Base-by-base conservation (phyloP, 2,797 vertebrate species). In the Pseudocheirus occidentalis region DNA sequence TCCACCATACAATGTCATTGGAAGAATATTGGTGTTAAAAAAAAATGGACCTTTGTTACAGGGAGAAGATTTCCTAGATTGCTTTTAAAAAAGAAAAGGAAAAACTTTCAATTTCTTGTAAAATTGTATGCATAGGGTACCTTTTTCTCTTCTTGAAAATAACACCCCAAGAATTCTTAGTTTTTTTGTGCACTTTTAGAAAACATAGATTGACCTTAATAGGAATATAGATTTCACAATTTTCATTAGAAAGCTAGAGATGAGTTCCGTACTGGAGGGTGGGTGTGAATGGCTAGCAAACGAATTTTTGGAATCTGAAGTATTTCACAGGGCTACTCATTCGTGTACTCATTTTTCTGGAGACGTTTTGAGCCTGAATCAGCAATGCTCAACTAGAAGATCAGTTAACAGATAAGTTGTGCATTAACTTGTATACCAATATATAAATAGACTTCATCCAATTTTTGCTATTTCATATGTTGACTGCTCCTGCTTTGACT, bases 41-140 rank as follows among this genome's bases (percentile, higher is more conserved):
- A 46, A 52, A 50, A 46, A 46, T 46, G 40, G 40, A 87, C 7
- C 40, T 81, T 24, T 81, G 40, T 81, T 81, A 73, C 16, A 40
- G n/a, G 62, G 14, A 73, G 6, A 40, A 40, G 16, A 0, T 24
- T 5, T 73, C n/a, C 18, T 21, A 21, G 40, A 24, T 27, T 50
- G 40, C 73, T 50, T 87, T 66, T n/a, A n/a, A n/a, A 66, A 81
- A 40, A 81, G 57, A 91, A 92, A 92, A 54, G 31, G 91, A 66
- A 93, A 94, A 62, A 87, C 24, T 31, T 92, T 46, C 55, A n/a
- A 31, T 96, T 94, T 95, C 90, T 27, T 94, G 40, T 21, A 90
- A 66, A 58, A 29, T 52, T 93, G 50, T 21, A 53, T 46, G 16
- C 16, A 31, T 28, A 57, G 54, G 55, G 31, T 50, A 66, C 13